phyloP scores from a whole-genome alignment of 1,140 invertebrate species.

The Phocides pigmalion region DNA sequence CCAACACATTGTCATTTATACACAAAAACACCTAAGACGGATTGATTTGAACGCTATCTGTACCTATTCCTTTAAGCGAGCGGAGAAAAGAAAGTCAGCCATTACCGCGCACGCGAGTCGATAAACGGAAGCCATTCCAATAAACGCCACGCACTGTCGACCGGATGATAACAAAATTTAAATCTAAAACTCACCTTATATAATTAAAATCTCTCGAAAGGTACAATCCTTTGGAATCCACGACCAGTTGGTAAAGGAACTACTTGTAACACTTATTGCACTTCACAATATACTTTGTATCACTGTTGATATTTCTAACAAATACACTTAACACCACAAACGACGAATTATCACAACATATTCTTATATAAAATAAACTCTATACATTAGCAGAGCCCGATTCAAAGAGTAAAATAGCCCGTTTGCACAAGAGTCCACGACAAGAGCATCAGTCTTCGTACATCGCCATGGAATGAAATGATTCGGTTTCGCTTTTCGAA shows the following conservation, averaged over 20 bases:
- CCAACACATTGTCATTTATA: constrained; percentile 39
- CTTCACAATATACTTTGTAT: constrained; percentile 73
- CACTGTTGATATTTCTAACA: constrained; percentile 65
- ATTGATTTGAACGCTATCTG: constrained; percentile 33
- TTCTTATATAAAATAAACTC: constrained; percentile 64
- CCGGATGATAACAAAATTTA: constrained; percentile 37
- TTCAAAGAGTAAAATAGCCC: constrained; percentile 69
- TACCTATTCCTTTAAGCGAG: constrained; percentile 50
- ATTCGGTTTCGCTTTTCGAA: constrained; percentile 79
- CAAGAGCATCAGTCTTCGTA: constrained; percentile 79
- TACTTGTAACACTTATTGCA: constrained; percentile 69
- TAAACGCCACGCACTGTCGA: constrained; percentile 68
- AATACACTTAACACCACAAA: constrained; percentile 73
- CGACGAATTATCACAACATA: constrained; percentile 71
- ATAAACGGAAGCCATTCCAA: constrained; percentile 80
- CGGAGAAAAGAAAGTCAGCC: constrained; percentile 78
- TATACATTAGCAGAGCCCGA: constrained; percentile 65
- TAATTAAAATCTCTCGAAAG: constrained; percentile 58
- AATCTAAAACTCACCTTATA: constrained; percentile 62
- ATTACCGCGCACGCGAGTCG: constrained; percentile 82
- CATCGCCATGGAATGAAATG: constrained; percentile 78
- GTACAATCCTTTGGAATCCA: constrained; percentile 77
- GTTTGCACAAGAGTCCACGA: constrained; percentile 75
- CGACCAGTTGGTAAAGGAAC: constrained; percentile 52
- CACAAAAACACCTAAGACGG: constrained; percentile 35